Base-by-base conservation (phyloP, 2,888 invertebrate species). In the Cosmia pyralina region DNA sequence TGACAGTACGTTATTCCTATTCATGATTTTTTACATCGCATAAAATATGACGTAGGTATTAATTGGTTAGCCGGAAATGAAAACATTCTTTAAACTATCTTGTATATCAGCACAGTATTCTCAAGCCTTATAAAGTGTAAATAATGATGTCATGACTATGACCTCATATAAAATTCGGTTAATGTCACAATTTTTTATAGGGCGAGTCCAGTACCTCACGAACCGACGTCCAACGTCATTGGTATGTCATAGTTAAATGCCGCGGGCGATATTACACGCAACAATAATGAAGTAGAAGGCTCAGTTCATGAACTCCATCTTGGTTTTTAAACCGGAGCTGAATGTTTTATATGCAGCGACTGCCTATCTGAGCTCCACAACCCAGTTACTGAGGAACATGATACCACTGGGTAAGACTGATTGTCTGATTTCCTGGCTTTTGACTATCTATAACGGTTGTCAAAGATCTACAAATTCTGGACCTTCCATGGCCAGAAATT, bases 61-160 rank as follows among this genome's bases (percentile, higher is more conserved):
- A 19, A 19, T 77, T 68, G 10, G 0, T 53, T 15, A 41, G 1
- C 22, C 48, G 44, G 59, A 72, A 64, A 52, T 28, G 0, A 1
- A 57, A 46, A 78, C 19, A 75, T 71, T 75, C 22, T 44, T 48
- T 0, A 22, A 53, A 34, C 19, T 48, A 34, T 78, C 41, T 22
- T 6, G 2, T 48, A 10, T 8, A 38, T 38, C 8, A 58, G 3
- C 7, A n/a, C 53, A 60, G 4, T 19, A 44, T 15, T 13, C 22
- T 48, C 17, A 48, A 48, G 8, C 34, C 17, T 19, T 44, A 17
- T 72, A 53, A 65, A 44, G 55, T 52, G 10, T 76, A 60, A 77
- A 68, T 58, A 78, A 79, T 82, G 79, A 81, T 46, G 69, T 79
- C 80, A 79, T 60, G 53, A 50, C 38, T 50, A 72, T 85, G 85